Base-by-base conservation (phyloP, 2,113 vertebrate genomes). In the Percina caprodes region DNA sequence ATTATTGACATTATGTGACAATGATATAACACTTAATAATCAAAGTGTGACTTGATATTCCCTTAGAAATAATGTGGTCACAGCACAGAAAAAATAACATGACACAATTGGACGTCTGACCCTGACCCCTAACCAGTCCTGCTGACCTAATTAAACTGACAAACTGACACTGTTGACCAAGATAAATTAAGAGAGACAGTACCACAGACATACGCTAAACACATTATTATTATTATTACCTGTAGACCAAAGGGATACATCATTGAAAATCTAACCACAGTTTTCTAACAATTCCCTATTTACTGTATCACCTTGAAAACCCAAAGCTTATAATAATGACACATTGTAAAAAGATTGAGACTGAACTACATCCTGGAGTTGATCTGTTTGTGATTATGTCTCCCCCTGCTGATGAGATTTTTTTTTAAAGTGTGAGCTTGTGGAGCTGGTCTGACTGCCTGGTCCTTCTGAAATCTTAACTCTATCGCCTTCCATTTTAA, bases 101-200 rank as follows among this genome's bases (percentile, higher is more conserved):
- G 21, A 23, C 0, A 10, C 19, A 49, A 21, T 21, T 26, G 8
- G 23, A 59, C 10, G 26, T 42, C 5, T 33, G 45, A 58, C 35
- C 58, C 55, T 71, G 76, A 66, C 71, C 42, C 63, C n/a, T 39
- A n/a, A 70, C 52, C 56, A 45, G 56, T 14, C 33, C 33, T 21
- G 18, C 21, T 56, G 46, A 80, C 69, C 42, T 77, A n/a, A 46
- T 72, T 80, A 46, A 69, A 55, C 19, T 51, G 21, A 5, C 62
- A 76, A 26, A 59, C 72, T 30, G 30, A 3, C 24, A 49, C 18
- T 42, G 49, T 42, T 59, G 26, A 13, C 21, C 39, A 62, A 51
- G 26, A 24, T 74, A 30, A 35, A 48, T 62, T 21, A 66, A 49
- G 26, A 45, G 16, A 62, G 46, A 65, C 42, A 18, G 7, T 33